Conservation (phyloP, 2,113 vertebrate genomes). For the Dendrocopos noguchii region DNA sequence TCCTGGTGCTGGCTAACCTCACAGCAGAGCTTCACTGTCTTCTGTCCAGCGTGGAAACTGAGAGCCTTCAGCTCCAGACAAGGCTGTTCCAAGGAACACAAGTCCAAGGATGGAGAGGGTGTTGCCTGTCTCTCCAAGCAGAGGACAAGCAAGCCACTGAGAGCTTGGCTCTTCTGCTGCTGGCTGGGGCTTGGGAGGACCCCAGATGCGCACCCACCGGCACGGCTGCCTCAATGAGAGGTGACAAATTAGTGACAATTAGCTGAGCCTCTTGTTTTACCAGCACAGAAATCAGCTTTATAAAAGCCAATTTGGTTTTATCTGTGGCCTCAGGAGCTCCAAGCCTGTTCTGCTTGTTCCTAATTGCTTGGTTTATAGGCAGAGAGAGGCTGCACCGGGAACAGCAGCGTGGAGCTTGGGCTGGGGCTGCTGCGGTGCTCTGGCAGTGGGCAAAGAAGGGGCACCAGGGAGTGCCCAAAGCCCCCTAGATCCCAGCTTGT, state of each 20-base stretch:
- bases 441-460: neutral
- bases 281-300: neutral
- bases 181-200: neutral
- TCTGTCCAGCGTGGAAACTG: fast-evolving
- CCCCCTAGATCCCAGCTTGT: constrained; percentile 39
- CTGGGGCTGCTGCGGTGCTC: neutral
- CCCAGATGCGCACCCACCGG: neutral
- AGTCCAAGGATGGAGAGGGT: fast-evolving
- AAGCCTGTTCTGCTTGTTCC: constrained; percentile 36
- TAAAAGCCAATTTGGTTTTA: constrained; percentile 58
- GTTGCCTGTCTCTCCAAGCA: fast-evolving
- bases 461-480: neutral
- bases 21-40: neutral
- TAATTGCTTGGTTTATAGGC: constrained; percentile 66
- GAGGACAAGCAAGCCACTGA: fast-evolving
- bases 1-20: neutral
- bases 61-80: fast-evolving
- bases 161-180: neutral
- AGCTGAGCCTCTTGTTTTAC: constrained; percentile 13
- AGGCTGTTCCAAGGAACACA: fast-evolving
- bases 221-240: neutral
- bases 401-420: neutral
- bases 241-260: constrained; percentile 55
- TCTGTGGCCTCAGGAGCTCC: constrained; percentile 54
- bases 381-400: constrained; percentile 33